A percentile compares a stretch with the other conserved stretches of the same genome.
These are phyloP conservation scores for Hydrolagus colliei DNA, from an alignment of 2,797 vertebrate genomes.

Conservation along the genomic window DNA sequence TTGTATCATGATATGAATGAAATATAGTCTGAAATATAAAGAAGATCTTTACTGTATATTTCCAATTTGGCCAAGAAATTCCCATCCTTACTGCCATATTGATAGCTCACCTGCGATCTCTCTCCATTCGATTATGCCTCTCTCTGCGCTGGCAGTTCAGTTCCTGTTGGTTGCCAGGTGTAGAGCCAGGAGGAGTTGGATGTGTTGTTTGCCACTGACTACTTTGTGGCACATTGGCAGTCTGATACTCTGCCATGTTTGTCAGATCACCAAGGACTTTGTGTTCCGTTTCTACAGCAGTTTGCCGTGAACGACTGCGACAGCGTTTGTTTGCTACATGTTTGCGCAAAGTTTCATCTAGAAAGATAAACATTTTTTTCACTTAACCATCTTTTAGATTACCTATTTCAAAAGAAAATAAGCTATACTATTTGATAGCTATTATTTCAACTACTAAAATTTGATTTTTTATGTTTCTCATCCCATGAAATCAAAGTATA, in stretches of 20 bases:
- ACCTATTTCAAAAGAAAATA: too few species aligned
- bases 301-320: conserved; percentile 40
- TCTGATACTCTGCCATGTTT: conserved; percentile 42
- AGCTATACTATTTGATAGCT: too few species aligned
- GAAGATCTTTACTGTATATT: neutral
- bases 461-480: neutral
- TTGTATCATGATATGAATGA: neutral
- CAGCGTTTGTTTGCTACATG: conserved; percentile 50
- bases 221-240: conserved; percentile 31
- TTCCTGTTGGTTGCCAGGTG: conserved; percentile 40
- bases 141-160: conserved; percentile 64
- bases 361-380: conserved; percentile 41
- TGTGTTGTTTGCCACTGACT: conserved; percentile 43
- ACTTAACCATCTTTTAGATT: too few species aligned
- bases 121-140: conserved; percentile 76
- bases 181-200: conserved; percentile 38
- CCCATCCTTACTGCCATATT: neutral
- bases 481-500: neutral
- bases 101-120: conserved; percentile 59
- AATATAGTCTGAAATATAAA: neutral
- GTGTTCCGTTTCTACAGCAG: conserved; percentile 42
- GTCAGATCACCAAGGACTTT: conserved; percentile 54
- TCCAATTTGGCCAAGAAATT: neutral
- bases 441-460: conserved; percentile 1
- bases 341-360: conserved; percentile 58